These are phyloP conservation scores for Aplodontia rufa DNA, from an alignment of 2,113 vertebrate species.

Conservation along the genomic window DNA sequence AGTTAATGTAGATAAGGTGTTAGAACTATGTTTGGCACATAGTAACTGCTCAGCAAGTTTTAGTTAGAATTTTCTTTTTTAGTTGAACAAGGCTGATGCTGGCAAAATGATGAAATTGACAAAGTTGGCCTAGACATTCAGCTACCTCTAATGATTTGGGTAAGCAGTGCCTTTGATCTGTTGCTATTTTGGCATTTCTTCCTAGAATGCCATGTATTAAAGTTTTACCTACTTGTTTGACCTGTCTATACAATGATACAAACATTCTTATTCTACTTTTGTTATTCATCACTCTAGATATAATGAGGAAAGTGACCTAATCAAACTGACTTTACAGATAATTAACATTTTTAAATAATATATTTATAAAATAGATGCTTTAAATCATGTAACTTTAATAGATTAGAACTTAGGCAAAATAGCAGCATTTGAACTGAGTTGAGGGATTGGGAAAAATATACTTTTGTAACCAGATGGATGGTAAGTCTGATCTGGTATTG, in stretches of 20 bases:
- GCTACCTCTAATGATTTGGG: background rate
- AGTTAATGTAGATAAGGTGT: background rate
- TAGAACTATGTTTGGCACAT: background rate
- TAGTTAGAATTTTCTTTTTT: background rate
- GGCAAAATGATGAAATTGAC: slow-evolving; percentile 1
- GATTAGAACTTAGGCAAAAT: background rate
- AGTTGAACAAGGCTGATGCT: background rate
- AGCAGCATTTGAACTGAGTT: background rate
- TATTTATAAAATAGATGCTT: background rate
- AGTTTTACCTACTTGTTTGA: background rate
- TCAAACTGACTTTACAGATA: background rate
- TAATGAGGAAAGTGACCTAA: background rate
- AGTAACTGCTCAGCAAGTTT: background rate
- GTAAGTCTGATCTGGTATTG: background rate
- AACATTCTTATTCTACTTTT: background rate
- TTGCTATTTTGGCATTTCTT: background rate
- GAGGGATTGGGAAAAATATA: background rate
- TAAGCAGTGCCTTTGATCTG: background rate
- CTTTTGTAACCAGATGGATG: background rate
- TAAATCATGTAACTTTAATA: background rate
- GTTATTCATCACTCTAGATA: background rate
- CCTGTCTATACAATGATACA: background rate
- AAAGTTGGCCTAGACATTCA: background rate
- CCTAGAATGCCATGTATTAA: background rate
- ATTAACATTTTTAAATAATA: background rate